Evolutionary conservation across 1,140 invertebrate species (phyloP), one percentile per base, ranked within the genome.

Genomic region (Doryteuthis pealeii): DNA sequence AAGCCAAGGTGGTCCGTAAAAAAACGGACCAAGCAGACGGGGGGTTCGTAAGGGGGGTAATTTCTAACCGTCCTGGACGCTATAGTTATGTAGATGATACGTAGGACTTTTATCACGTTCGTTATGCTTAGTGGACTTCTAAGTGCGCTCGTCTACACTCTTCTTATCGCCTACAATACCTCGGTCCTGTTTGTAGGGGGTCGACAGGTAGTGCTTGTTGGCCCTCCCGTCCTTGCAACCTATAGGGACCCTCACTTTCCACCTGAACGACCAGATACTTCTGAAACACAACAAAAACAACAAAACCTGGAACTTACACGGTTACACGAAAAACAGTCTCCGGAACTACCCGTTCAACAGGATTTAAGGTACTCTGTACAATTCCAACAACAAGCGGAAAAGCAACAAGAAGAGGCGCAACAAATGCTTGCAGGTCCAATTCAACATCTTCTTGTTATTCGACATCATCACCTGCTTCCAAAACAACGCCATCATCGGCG

Each of bases 61-160:
- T 40, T 40, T 40, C 35, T 40, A 5, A 40, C 35, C 35, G 35
- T 40, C 35, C 35, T 3, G 35, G 35, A 40, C 35, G 35, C 3
- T 40, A 40, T 40, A 62, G 54, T 62, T 62, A 62, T 62, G 54
- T 62, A 62, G 54, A 62, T 62, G 54, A 62, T 15, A 62, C 54
- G 54, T 28, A 62, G 26, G 6, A 22, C 26, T 62, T 62, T 62
- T 62, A 62, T 62, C 54, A 62, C 22, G 18, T 62, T 62, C 54
- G 54, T 62, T 62, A 62, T 62, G 54, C 22, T 62, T 28, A 62
- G 54, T 28, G 54, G 54, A 62, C 6, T 62, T 62, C 26, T 62
- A 62, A 62, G 54, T 62, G 54, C 54, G 54, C 18, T 62, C 54
- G 26, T 62, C 54, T 62, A 62, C 54, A 62, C 54, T 62, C 54